Evolutionary conservation across 1,140 invertebrate genomes (phyloP).

Genomic region (Leptopilina boulardi): DNA sequence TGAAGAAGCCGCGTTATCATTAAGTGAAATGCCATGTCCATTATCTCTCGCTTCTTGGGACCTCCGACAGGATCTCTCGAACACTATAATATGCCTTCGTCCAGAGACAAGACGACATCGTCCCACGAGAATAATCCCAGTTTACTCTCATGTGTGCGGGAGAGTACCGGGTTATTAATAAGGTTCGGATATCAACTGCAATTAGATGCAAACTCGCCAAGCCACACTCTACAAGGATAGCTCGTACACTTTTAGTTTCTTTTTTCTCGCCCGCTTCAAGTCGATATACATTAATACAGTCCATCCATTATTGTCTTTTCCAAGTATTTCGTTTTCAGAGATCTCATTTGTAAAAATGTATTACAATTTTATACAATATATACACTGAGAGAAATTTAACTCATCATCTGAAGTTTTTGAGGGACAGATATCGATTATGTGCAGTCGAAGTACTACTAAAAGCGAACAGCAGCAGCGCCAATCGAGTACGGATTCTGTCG

Average conservation of each 20-base stretch:
- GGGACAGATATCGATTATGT: too few species aligned
- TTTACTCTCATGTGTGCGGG: conserved; percentile 19
- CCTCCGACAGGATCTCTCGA: conserved; percentile 18
- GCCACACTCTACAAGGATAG: neutral
- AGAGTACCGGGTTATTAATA: conserved; percentile 32
- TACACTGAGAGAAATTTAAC: too few species aligned
- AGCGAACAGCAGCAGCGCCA: too few species aligned
- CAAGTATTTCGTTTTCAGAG: neutral
- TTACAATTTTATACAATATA: too few species aligned
- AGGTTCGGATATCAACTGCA: conserved; percentile 18
- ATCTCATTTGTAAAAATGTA: too few species aligned
- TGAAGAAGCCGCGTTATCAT: conserved; percentile 64
- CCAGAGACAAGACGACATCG: conserved; percentile 6
- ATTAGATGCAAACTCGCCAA: conserved; percentile 17
- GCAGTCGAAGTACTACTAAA: too few species aligned
- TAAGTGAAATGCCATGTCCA: conserved; percentile 74
- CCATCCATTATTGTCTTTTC: neutral
- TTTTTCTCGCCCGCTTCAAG: neutral
- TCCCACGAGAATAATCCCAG: conserved; percentile 24
- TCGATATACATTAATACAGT: neutral
- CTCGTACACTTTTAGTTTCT: neutral
- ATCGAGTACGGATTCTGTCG: too few species aligned
- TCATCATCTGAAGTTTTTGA: too few species aligned
- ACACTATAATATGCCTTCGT: neutral
- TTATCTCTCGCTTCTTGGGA: conserved; percentile 56